Evolutionary conservation across 2,888 invertebrate genomes (phyloP).

Genomic region (Hecatera dysodea): DNA sequence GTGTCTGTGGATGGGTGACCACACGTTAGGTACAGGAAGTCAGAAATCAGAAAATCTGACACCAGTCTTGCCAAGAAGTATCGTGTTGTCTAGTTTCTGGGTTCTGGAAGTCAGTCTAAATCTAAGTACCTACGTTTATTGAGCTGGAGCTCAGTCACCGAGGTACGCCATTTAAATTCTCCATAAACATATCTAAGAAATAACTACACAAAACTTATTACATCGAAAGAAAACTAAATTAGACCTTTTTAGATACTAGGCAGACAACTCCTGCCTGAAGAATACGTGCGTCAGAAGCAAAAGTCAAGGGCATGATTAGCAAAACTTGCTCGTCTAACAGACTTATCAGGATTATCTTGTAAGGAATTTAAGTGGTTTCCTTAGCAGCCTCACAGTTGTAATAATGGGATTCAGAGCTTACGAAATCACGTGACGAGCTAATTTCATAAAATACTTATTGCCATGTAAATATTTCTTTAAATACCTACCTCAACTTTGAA

Average conservation of each 20-base stretch:
- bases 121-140: too few species aligned
- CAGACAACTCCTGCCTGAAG: background rate
- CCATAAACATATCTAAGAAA: too few species aligned
- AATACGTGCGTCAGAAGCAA: slow-evolving; percentile 20
- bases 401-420: slow-evolving; percentile 36
- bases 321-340: slow-evolving; percentile 56
- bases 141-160: background rate
- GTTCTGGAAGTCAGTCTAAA: too few species aligned
- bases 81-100: too few species aligned
- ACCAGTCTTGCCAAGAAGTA: too few species aligned
- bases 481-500: too few species aligned
- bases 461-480: too few species aligned
- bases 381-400: slow-evolving; percentile 2
- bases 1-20: too few species aligned
- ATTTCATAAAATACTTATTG: slow-evolving; percentile 6
- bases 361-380: slow-evolving; percentile 63
- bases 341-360: slow-evolving; percentile 56
- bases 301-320: slow-evolving; percentile 50
- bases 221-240: slow-evolving; percentile 10
- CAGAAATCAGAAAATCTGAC: too few species aligned
- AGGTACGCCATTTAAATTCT: background rate
- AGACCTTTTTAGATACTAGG: background rate
- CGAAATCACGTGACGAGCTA: slow-evolving; percentile 3
- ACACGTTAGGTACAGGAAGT: too few species aligned
- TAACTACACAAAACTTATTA: background rate